A percentile compares a stretch with the other conserved stretches of the same genome.
These are phyloP conservation scores for Tachyglossus aculeatus DNA, from an alignment of 2,797 vertebrate genomes.

Conservation along the genomic window DNA sequence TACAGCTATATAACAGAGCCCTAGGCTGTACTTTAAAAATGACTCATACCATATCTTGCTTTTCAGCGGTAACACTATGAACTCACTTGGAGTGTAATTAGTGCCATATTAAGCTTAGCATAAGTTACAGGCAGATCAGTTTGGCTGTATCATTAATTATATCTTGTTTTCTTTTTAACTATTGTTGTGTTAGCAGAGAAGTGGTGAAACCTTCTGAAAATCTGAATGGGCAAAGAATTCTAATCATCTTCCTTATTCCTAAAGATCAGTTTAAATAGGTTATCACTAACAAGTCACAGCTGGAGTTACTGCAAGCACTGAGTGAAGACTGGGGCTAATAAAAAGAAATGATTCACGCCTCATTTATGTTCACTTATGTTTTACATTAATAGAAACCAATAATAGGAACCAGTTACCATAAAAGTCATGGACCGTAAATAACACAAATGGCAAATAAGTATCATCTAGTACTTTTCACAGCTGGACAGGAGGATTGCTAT, in stretches of 20 bases:
- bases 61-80: conserved; percentile 33
- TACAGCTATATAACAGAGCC: neutral
- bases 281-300: conserved; percentile 84
- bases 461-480: conserved; percentile 86
- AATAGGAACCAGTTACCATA: conserved; percentile 92
- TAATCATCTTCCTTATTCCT: conserved; percentile 70
- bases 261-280: conserved; percentile 82
- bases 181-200: conserved; percentile 42
- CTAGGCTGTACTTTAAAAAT: neutral
- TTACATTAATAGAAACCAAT: conserved; percentile 96
- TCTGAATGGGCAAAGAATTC: conserved; percentile 48
- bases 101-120: neutral
- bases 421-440: conserved; percentile 93
- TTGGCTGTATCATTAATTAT: conserved; percentile 40
- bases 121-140: conserved; percentile 15
- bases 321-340: conserved; percentile 86
- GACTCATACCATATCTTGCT: neutral
- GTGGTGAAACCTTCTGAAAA: conserved; percentile 37
- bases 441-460: conserved; percentile 91
- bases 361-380: conserved; percentile 96
- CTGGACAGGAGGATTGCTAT: conserved; percentile 80
- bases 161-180: conserved; percentile 34
- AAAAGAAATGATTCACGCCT: conserved; percentile 92
- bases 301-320: conserved; percentile 75
- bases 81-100: conserved; percentile 17